phyloP scores from a whole-genome alignment of 2,888 invertebrate genomes.

The Heteromurus nitidus region DNA sequence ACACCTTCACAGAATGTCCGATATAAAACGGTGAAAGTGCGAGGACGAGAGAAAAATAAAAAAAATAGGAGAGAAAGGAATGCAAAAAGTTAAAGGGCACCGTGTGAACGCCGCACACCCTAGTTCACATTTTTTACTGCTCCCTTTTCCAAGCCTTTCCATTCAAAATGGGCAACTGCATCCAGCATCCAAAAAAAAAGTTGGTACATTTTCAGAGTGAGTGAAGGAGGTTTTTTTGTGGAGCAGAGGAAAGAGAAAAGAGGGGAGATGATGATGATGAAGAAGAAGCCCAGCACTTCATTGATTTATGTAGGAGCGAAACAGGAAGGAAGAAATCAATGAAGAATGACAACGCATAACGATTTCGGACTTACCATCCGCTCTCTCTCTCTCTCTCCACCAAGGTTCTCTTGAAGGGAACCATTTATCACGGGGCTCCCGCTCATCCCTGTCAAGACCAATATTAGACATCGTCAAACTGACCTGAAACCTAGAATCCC shows the following conservation, averaged over 20 bases:
- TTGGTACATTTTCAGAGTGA: background rate
- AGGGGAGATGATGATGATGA: conserved; percentile 27
- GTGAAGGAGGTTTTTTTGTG: background rate
- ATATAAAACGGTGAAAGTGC: background rate
- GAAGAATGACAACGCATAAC: conserved; percentile 46
- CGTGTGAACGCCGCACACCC: too few relatives aligned
- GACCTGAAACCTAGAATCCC: background rate
- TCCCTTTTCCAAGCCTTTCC: background rate
- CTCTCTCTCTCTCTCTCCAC: background rate
- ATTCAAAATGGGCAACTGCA: background rate
- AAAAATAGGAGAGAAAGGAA: background rate
- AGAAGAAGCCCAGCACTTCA: conserved; percentile 9
- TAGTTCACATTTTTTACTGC: background rate
- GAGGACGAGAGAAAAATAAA: background rate
- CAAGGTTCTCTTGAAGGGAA: background rate
- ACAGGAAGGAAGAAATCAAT: conserved; percentile 61
- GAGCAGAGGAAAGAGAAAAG: background rate
- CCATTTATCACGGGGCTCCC: too few relatives aligned
- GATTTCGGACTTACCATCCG: too few relatives aligned
- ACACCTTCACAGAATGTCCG: background rate
- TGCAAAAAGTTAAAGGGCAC: too few relatives aligned
- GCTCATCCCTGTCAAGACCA: background rate
- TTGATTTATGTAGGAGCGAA: conserved; percentile 40
- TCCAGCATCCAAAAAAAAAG: background rate
- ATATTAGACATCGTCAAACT: background rate